phyloP scores from a whole-genome alignment of 2,797 vertebrate species.

The Gephyroberyx darwinii region DNA sequence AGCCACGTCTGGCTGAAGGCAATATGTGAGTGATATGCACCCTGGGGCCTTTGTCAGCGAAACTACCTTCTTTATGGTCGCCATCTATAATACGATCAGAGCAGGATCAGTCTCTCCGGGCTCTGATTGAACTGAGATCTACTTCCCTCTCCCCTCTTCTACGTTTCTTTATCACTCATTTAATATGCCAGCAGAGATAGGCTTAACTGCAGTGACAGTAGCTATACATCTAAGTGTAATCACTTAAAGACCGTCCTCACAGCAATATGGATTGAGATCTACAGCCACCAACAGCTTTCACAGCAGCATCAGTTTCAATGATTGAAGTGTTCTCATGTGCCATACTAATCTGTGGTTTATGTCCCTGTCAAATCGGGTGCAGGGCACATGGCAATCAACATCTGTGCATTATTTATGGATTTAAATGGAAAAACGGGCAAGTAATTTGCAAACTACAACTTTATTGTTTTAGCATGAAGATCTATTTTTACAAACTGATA shows the following conservation, averaged over 20 bases:
- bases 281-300: constrained; percentile 34
- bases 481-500: not conserved
- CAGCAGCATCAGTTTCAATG: constrained; percentile 4
- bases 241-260: constrained; percentile 45
- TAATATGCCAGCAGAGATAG: constrained; percentile 43
- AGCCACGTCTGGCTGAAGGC: constrained; percentile 37
- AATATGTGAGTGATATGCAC: constrained; percentile 59
- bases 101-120: constrained; percentile 45
- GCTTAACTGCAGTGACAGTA: constrained; percentile 17
- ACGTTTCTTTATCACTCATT: constrained; percentile 49
- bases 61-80: constrained; percentile 60
- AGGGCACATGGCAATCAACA: constrained; percentile 17
- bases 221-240: constrained; percentile 60
- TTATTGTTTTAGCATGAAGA: too few species aligned
- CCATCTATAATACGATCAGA: constrained; percentile 59
- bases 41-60: constrained; percentile 67
- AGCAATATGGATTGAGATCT: constrained; percentile 49
- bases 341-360: constrained; percentile 40
- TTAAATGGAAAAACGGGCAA: constrained; percentile 12
- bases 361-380: constrained; percentile 18
- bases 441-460: constrained; percentile 8
- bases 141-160: constrained; percentile 30
- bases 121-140: constrained; percentile 56
- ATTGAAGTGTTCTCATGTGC: constrained; percentile 39
- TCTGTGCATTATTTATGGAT: constrained; percentile 49